phyloP scores from a whole-genome alignment of 2,797 vertebrate genomes.

The Molossus molossus region DNA sequence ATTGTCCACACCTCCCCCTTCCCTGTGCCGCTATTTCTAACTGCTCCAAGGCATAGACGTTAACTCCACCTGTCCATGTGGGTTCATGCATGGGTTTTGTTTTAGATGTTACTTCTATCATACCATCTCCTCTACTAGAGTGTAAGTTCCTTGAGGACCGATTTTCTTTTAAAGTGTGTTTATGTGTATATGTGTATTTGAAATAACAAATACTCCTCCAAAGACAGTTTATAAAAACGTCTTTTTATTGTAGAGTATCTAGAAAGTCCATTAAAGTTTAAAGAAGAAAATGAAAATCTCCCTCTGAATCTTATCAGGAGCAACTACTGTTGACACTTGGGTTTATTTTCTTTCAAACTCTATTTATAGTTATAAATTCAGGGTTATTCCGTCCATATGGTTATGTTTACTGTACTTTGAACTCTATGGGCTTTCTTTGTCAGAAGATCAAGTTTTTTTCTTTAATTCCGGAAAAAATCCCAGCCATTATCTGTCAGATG shows the following conservation, averaged over 20 bases:
- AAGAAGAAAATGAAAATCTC: constrained; percentile 71
- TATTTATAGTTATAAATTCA: not conserved
- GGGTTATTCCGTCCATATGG: not conserved
- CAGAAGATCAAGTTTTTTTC: not conserved
- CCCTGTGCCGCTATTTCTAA: not conserved
- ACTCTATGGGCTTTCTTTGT: not conserved
- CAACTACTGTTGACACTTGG: not conserved
- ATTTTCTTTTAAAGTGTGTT: not conserved
- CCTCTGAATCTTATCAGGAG: not conserved
- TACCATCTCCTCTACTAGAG: not conserved
- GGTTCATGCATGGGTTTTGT: not conserved
- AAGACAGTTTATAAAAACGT: constrained; percentile 47
- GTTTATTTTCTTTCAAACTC: constrained; percentile 40
- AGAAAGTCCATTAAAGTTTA: constrained; percentile 67
- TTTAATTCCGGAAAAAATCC: constrained; percentile 15
- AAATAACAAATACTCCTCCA: not conserved
- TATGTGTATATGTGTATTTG: constrained; percentile 26
- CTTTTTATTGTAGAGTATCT: constrained; percentile 41
- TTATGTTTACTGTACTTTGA: not conserved
- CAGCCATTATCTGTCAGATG: not conserved
- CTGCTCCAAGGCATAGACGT: not conserved
- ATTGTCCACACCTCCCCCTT: rapidly evolving
- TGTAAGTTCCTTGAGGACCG: constrained; percentile 35
- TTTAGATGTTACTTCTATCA: not conserved
- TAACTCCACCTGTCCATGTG: not conserved